Percentiles rank a stretch among this genome's conserved stretches.
These are phyloP conservation scores for Dunckerocampus dactyliophorus DNA, from an alignment of 2,113 vertebrate species.

Conservation along the genomic window DNA sequence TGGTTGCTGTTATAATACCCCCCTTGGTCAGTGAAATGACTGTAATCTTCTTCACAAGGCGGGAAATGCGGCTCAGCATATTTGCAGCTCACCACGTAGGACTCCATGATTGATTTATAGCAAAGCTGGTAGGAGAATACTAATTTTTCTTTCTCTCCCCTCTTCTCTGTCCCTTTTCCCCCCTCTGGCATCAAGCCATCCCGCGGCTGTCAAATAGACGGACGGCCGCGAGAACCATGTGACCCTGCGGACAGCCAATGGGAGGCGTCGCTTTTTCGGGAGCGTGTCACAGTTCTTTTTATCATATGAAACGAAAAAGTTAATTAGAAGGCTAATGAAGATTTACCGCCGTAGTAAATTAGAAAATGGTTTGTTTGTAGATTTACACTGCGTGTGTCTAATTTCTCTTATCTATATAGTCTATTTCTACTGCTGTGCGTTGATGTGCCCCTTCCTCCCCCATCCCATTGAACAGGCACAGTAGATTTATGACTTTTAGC, in stretches of 20 bases:
- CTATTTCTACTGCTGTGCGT: neutral
- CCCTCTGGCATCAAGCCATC: conserved; percentile 72
- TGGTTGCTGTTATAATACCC: conserved; percentile 65
- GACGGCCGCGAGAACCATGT: conserved; percentile 62
- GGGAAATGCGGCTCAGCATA: conserved; percentile 74
- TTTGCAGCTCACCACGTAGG: conserved; percentile 74
- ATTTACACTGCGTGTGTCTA: conserved; percentile 1
- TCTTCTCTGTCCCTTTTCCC: conserved; percentile 64
- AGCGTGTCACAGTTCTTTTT: neutral
- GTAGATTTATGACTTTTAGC: conserved; percentile 65
- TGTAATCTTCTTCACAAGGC: conserved; percentile 72
- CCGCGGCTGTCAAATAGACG: conserved; percentile 73
- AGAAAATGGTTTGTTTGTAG: conserved; percentile 24
- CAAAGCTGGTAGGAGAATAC: conserved; percentile 68
- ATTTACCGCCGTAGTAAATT: conserved; percentile 22
- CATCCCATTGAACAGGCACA: conserved; percentile 47
- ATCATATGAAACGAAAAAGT: neutral
- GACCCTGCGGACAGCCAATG: conserved; percentile 61
- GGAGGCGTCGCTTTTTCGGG: conserved; percentile 55
- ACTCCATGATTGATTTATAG: conserved; percentile 76
- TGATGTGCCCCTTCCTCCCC: conserved; percentile 4
- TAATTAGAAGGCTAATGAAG: conserved; percentile 50
- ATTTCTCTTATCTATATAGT: conserved; percentile 11
- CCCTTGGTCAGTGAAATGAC: conserved; percentile 69
- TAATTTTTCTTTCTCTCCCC: conserved; percentile 73